Base-by-base conservation (phyloP, 2,113 vertebrate genomes). In the Bungarus multicinctus region DNA sequence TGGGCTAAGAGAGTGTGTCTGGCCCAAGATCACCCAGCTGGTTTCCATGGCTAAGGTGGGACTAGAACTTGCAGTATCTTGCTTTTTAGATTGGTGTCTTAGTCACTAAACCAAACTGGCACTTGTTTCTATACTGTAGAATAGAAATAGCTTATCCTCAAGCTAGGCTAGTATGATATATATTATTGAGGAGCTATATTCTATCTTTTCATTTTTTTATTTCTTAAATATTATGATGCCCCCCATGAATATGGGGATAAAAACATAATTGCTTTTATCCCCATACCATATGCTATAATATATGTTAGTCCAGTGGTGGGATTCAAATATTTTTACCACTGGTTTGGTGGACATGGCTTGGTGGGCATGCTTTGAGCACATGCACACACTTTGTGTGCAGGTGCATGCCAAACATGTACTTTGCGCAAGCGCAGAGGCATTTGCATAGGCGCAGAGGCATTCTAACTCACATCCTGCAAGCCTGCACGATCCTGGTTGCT, bases 71-170 rank as follows among this genome's bases (percentile, higher is more conserved):
- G 34, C 34, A 39, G 18, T 39, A 7, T 39, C 69, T 34, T 81
- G 69, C 2, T 81, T 81, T 81, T 39, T 39, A 81, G 69, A 34
- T 5, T 20, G 16, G 30, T 74, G 14, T 30, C 64, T 69, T 69
- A 34, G n/a, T n/a, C n/a, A 74, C n/a, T 74, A 7, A 14, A 39
- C 16, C 3, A 81, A 81, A 39, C 34, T 81, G 34, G 6, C n/a
- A 7, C 30, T 2, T 12, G 4, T 89, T 91, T 23, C 88, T 96
- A 92, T 92, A 93, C 89, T 96, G 91, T 93, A 93, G 93, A 16
- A 88, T 81, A 52, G 96, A 96, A 96, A 95, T 90, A 54, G 93
- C 14, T 74, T 74, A 74, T 74, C n/a, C 69, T 54, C 18, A 10
- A 6, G 52, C 7, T 54, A 22, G 18, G 30, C 52, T 54, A 55